Base-by-base conservation (phyloP, 2,113 vertebrate genomes). In the Dipodomys merriami region DNA sequence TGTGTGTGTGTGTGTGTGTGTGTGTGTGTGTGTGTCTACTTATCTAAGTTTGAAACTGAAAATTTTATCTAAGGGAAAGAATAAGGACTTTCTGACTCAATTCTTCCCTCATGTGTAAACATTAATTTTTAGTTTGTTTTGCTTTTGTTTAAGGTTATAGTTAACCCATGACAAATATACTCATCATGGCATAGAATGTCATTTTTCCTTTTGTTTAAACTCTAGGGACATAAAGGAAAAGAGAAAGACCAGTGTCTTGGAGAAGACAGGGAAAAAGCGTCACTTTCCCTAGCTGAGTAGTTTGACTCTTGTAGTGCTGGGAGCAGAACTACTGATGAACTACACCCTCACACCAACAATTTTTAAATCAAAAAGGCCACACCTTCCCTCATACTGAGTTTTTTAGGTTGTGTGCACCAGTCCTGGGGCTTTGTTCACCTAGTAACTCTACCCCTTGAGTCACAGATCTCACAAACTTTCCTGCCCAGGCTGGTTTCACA, bases 121-220 rank as follows among this genome's bases (percentile, higher is more conserved):
- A 90, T 4, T 85, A 67, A 82, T 44, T 88, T 86, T 91, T 77
- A 89, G 27, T 93, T 80, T 84, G 30, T 46, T 78, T 91, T 91
- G 25, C 33, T 83, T 92, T 68, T 90, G n/a, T 29, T 64, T 72
- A 91, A 81, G 53, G 87, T 46, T 83, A 91, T 64, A 8, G 7
- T 88, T 91, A 88, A 78, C 49, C 18, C 57, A 33, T 71, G 35
- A 10, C 73, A 82, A 82, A 13, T 57, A 79, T 23, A 91, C 19
- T 71, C 27, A 72, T 62, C 33, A 82, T 71, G 53, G 80, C 13
- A 72, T 57, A 94, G 91, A 27, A 27, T 15, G 29, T 29, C 80
- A 91, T 49, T 87, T 90, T 86, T 91, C 33, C 4, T 81, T 91
- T 81, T 80, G 8, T 77, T 88, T 29, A 71, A 92, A 88, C 25